phyloP scores from a whole-genome alignment of 2,888 invertebrate genomes.

The Nebria salina region DNA sequence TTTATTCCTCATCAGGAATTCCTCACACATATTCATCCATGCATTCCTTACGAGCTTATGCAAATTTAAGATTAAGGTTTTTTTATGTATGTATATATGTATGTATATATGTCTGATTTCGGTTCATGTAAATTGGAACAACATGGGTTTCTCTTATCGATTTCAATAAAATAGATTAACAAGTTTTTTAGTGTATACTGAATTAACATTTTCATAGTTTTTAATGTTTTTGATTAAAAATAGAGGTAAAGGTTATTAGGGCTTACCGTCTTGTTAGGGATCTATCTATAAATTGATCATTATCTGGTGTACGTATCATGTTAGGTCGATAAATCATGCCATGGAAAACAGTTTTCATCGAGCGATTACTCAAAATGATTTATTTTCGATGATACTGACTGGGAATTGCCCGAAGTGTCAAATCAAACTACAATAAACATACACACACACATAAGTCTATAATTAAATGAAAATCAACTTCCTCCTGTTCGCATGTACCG shows the following conservation, averaged over 20 bases:
- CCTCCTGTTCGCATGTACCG: conserved; percentile 10
- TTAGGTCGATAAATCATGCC: neutral
- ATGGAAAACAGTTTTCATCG: neutral
- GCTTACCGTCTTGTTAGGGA: too few relatives aligned
- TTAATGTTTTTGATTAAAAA: too few relatives aligned
- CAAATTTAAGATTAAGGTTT: conserved; percentile 23
- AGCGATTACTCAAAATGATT: neutral
- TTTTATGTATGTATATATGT: neutral
- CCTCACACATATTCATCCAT: conserved; percentile 6
- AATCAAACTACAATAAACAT: neutral
- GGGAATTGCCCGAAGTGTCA: neutral
- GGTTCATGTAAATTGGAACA: neutral
- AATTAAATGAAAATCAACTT: conserved; percentile 15
- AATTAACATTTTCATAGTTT: too few relatives aligned
- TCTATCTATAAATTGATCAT: too few relatives aligned
- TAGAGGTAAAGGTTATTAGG: too few relatives aligned
- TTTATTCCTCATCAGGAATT: conserved; percentile 13
- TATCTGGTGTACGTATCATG: neutral
- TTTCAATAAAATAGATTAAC: neutral
- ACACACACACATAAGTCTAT: neutral
- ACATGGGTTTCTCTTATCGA: too few relatives aligned
- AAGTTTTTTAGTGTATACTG: neutral
- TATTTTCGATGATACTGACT: neutral
- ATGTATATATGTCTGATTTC: neutral
- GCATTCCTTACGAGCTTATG: conserved; percentile 21